phyloP scores from a whole-genome alignment of 2,888 invertebrate species.

The Euzophera pinguis region DNA sequence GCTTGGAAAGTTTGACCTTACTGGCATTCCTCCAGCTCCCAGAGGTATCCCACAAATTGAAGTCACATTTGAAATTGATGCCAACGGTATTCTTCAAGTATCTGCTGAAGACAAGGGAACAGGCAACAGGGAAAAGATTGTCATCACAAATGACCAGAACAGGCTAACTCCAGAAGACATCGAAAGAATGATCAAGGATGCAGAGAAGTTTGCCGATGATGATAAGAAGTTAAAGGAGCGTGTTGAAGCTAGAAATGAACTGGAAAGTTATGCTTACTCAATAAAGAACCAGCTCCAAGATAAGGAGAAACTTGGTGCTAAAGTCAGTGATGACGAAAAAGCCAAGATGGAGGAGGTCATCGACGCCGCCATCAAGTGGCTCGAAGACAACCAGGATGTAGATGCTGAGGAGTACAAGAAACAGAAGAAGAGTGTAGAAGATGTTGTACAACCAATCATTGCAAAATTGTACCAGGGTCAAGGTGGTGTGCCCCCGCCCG shows the following conservation, averaged over 20 bases:
- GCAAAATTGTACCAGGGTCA: constrained; percentile 96
- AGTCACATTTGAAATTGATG: constrained; percentile 96
- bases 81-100: constrained; percentile 96
- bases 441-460: constrained; percentile 97
- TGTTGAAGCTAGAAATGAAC: constrained; percentile 97
- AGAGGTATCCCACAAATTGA: constrained; percentile 96
- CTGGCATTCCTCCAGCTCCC: constrained; percentile 97
- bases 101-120: constrained; percentile 99
- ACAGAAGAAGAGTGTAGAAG: constrained; percentile 97
- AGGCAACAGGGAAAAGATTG: constrained; percentile 98
- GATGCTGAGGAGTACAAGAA: constrained; percentile 95
- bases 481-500: constrained; percentile 89
- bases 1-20: constrained; percentile 98
- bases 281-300: constrained; percentile 98
- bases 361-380: constrained; percentile 98
- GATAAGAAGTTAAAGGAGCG: constrained; percentile 98
- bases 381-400: constrained; percentile 96
- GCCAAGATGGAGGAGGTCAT: constrained; percentile 97
- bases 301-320: constrained; percentile 97
- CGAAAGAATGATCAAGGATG: constrained; percentile 99
- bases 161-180: constrained; percentile 98
- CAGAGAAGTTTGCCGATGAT: constrained; percentile 99
- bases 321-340: constrained; percentile 93
- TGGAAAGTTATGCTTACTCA: constrained; percentile 98
- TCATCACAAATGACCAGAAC: constrained; percentile 99